phyloP scores from a whole-genome alignment of 2,797 vertebrate species.

The Cossypha niveicapilla region DNA sequence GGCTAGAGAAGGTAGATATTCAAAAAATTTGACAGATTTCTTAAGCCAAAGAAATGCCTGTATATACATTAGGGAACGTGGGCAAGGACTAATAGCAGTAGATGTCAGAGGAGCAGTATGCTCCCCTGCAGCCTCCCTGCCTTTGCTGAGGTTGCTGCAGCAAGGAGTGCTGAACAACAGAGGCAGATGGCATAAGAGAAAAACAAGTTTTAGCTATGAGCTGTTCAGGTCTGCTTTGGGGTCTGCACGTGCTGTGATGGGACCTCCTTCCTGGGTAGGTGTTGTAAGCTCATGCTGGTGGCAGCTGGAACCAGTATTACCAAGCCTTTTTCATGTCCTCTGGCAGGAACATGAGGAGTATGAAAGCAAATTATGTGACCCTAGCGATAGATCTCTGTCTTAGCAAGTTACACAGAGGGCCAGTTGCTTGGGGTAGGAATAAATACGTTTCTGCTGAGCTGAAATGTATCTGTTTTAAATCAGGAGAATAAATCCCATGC shows the following conservation, averaged over 20 bases:
- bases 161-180: background rate
- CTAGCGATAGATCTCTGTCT: background rate
- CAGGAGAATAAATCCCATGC: background rate
- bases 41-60: background rate
- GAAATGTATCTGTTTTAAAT: background rate
- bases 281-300: background rate
- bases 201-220: background rate
- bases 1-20: background rate
- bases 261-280: background rate
- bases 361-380: background rate
- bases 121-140: background rate
- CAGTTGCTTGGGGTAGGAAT: background rate
- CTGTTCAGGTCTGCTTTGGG: background rate
- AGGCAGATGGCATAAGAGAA: background rate
- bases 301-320: background rate
- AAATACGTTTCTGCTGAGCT: background rate
- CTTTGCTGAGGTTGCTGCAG: background rate
- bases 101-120: background rate
- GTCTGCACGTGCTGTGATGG: fast-evolving
- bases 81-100: background rate
- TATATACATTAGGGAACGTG: background rate
- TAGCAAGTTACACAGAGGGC: background rate
- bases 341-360: background rate
- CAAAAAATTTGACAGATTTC: background rate
- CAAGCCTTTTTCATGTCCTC: background rate